Percentiles rank a stretch among this genome's conserved stretches.
These are phyloP conservation scores for Rallus limicola DNA, from an alignment of 2,113 vertebrate genomes.

Conservation along the genomic window DNA sequence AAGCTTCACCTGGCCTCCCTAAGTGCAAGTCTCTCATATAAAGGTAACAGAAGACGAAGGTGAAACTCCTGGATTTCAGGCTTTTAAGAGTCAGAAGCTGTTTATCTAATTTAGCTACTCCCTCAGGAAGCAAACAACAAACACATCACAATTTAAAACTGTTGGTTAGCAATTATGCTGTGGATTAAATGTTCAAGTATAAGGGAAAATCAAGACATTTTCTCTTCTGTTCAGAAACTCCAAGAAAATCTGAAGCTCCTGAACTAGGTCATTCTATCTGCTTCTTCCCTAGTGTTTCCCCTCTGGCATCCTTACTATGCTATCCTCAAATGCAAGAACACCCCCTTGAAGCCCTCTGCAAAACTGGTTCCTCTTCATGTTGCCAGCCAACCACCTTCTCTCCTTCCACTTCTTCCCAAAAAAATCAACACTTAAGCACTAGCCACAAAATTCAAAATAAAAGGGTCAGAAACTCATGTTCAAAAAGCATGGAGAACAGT, in stretches of 20 bases:
- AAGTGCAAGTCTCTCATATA: not conserved
- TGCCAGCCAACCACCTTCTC: not conserved
- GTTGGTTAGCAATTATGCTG: not conserved
- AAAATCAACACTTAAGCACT: not conserved
- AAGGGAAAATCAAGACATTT: not conserved
- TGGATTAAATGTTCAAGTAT: not conserved
- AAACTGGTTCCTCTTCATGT: not conserved
- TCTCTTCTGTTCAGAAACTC: not conserved
- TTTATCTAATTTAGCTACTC: not conserved
- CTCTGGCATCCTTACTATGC: not conserved
- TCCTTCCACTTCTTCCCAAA: not conserved
- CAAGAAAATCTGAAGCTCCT: not conserved
- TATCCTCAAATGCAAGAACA: not conserved
- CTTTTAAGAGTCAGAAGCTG: not conserved
- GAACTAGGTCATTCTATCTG: not conserved
- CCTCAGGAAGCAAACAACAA: not conserved
- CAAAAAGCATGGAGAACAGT: not conserved
- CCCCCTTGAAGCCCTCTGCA: not conserved
- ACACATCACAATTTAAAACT: not conserved
- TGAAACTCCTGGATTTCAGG: not conserved
- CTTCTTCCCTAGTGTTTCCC: not conserved
- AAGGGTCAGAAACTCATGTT: not conserved
- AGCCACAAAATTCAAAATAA: not conserved
- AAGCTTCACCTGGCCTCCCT: not conserved
- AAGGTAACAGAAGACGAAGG: not conserved